Evolutionary conservation across 30 jellyfish, hydroid and myxozoan species (phyloP), one percentile per base, ranked within the genome.

Genomic region (Turritopsis rubra): DNA sequence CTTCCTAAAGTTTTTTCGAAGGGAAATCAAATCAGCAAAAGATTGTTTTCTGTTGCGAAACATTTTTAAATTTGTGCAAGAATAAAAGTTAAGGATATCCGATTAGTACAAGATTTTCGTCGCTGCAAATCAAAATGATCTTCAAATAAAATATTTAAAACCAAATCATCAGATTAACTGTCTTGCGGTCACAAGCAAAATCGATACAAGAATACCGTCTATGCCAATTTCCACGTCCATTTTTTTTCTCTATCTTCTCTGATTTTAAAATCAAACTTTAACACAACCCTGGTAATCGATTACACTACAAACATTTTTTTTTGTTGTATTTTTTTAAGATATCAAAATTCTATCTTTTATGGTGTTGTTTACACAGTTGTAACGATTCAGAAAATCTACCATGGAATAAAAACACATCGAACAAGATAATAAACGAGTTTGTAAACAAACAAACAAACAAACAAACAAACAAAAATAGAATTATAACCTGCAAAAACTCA

Each of bases 21-120:
- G 30, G 30, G 77, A n/a, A 23, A 28, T 26, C 82, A 74, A 74
- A 74, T 74, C 82, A 16, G 82, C 82, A 74, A 74, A 74, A 22
- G 82, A 74, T 1, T 16, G 82, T 29, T 74, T 74, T 68, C 77
- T 23, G 30, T 68, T 68, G 30, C 77, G 77, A 68, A 68, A 68
- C 77, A 68, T 68, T 22, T 27, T 19, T 68, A 7, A 68, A 41
- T 41, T 3, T 41, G 60, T 41, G 60, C 60, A 41, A 5, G 60
- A 41, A 13, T 28, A 75, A 0, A n/a, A 28, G 9, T 54, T 20
- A 53, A 21, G 52, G n/a, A n/a, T n/a, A n/a, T n/a, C n/a, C n/a
- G n/a, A n/a, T n/a, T n/a, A n/a, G n/a, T n/a, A n/a, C n/a, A n/a
- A n/a, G n/a, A n/a, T n/a, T n/a, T n/a, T n/a, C n/a, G n/a, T n/a